These are phyloP conservation scores for Panopea generosa DNA, from an alignment of 2,888 invertebrate genomes.

Conservation along the genomic window DNA sequence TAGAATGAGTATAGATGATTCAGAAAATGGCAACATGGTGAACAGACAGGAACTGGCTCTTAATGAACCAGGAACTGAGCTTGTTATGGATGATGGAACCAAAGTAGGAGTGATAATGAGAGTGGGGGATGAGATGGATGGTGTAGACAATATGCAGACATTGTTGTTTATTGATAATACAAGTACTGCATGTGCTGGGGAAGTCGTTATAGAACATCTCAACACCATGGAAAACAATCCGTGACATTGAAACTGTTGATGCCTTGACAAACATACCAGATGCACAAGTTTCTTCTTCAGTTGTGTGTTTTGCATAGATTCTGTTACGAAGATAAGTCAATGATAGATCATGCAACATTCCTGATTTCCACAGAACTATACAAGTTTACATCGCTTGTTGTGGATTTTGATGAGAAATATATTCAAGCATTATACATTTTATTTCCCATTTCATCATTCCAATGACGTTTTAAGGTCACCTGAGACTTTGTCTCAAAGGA, in stretches of 20 bases:
- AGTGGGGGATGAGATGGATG: constrained; percentile 6
- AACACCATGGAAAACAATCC: background rate
- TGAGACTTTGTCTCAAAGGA: too few species aligned
- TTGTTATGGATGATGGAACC: constrained; percentile 19
- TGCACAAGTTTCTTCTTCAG: background rate
- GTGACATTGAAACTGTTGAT: background rate
- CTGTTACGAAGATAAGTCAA: too few species aligned
- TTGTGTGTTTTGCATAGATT: too few species aligned
- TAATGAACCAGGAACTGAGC: background rate
- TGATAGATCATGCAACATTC: too few species aligned
- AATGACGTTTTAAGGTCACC: too few species aligned
- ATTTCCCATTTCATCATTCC: too few species aligned
- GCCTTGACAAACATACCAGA: background rate
- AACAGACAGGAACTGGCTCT: background rate
- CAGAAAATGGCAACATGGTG: background rate
- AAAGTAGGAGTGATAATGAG: constrained; percentile 11
- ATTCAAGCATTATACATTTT: too few species aligned
- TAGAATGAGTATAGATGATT: background rate
- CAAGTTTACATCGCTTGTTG: too few species aligned
- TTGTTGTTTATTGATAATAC: constrained; percentile 41
- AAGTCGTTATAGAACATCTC: constrained; percentile 33
- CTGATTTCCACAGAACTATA: too few species aligned
- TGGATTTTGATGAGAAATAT: too few species aligned
- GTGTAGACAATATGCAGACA: constrained; percentile 17
- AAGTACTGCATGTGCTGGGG: constrained; percentile 24